Evolutionary conservation across 2,113 vertebrate species (phyloP).

Genomic region (Vanacampus margaritifer): DNA sequence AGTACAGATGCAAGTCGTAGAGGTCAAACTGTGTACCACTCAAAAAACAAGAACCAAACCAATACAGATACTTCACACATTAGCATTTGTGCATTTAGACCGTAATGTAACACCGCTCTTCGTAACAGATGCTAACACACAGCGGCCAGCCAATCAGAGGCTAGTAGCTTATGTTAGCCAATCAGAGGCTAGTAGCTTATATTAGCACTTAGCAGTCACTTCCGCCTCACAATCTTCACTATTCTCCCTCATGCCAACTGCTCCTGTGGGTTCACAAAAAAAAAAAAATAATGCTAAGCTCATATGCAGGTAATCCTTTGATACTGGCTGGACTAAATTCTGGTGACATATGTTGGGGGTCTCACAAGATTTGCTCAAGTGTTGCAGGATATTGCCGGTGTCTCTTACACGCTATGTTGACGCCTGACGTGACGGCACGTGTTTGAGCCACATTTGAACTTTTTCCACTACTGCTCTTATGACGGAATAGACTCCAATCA

Average conservation of each 20-base stretch:
- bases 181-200: no score
- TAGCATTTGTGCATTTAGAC: no score
- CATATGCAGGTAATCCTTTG: neutral
- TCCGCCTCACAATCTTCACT: neutral
- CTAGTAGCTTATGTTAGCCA: no score
- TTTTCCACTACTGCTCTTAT: neutral
- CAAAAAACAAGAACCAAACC: no score
- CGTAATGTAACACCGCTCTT: no score
- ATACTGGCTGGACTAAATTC: neutral
- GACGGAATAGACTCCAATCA: neutral
- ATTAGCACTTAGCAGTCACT: no score
- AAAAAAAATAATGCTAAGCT: neutral
- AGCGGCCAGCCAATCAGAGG: no score
- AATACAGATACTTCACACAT: no score
- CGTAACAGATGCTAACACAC: no score
- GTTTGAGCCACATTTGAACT: no score
- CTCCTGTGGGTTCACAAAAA: neutral
- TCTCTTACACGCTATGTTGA: neutral
- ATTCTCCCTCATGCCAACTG: no score
- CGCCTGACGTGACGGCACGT: neutral
- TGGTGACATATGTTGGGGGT: neutral
- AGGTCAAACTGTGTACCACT: neutral
- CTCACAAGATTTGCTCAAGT: neutral
- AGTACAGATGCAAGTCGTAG: no score
- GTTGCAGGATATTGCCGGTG: neutral